These are phyloP conservation scores for Sepioteuthis lessoniana DNA, from an alignment of 2,888 invertebrate species.

Conservation along the genomic window DNA sequence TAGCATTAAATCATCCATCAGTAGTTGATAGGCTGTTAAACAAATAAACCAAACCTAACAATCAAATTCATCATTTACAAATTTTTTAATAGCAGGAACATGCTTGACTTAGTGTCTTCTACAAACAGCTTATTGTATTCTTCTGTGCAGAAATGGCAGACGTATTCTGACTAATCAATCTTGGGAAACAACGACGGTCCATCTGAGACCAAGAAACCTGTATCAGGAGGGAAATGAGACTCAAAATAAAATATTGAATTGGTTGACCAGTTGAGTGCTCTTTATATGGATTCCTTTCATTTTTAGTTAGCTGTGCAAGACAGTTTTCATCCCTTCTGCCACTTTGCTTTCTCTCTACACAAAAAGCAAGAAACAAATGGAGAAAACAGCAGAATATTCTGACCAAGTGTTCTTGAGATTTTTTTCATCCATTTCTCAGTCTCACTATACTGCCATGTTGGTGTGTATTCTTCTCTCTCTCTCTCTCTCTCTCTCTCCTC, in stretches of 20 bases:
- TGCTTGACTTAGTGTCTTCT: not conserved
- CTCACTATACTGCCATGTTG: not conserved
- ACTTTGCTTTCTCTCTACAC: not conserved
- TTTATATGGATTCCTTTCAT: conserved; percentile 2
- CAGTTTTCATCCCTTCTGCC: not conserved
- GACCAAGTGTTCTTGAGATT: not conserved
- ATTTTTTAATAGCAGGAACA: not conserved
- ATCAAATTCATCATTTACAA: not conserved
- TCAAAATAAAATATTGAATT: conserved; percentile 4
- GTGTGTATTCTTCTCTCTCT: not conserved
- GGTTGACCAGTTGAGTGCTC: not conserved
- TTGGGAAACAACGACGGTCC: not conserved
- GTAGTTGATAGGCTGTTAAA: too few relatives aligned
- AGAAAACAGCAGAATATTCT: not conserved
- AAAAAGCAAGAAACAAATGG: not conserved
- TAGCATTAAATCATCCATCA: too few relatives aligned
- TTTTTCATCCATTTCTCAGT: not conserved
- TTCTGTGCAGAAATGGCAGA: not conserved
- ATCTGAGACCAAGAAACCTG: not conserved
- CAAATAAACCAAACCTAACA: not conserved
- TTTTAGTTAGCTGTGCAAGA: not conserved
- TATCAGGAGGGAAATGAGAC: not conserved
- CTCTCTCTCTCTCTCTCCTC: too few relatives aligned
- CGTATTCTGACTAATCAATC: not conserved
- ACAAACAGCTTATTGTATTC: not conserved